These are phyloP conservation scores for Seira sanloemensis DNA, from an alignment of 2,888 invertebrate genomes.

Conservation along the genomic window DNA sequence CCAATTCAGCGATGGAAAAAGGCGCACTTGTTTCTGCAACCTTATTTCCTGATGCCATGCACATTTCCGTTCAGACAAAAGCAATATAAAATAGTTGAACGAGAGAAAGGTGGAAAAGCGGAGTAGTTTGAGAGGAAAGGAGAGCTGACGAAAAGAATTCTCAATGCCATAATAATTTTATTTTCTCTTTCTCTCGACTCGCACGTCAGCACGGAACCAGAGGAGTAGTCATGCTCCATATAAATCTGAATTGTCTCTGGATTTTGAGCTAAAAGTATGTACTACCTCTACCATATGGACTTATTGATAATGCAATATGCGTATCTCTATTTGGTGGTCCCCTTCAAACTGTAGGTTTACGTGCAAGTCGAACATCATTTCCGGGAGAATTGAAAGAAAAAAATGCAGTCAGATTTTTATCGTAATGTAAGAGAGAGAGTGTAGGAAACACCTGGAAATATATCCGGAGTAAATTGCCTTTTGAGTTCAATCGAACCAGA, in stretches of 20 bases:
- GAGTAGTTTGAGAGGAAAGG: slow-evolving; percentile 16
- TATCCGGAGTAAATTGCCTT: neutral
- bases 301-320: neutral
- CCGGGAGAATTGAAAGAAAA: neutral
- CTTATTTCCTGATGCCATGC: slow-evolving; percentile 37
- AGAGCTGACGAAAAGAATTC: slow-evolving; percentile 14
- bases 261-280: neutral
- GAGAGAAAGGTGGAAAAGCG: slow-evolving; percentile 12
- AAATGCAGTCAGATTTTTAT: neutral
- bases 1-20: neutral
- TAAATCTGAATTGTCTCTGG: neutral
- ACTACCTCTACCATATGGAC: neutral
- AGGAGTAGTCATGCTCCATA: slow-evolving; percentile 7
- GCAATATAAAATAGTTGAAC: slow-evolving; percentile 1
- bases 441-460: neutral
- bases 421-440: neutral
- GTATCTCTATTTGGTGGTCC: neutral
- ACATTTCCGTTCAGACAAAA: slow-evolving; percentile 34
- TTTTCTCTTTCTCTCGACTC: slow-evolving; percentile 7
- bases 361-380: neutral
- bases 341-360: neutral
- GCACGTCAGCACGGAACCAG: neutral
- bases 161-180: slow-evolving; percentile 19
- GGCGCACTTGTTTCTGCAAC: neutral
- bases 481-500: neutral